Evolutionary conservation across 2,888 invertebrate genomes (phyloP).

Genomic region (Cremastinae sp.): DNA sequence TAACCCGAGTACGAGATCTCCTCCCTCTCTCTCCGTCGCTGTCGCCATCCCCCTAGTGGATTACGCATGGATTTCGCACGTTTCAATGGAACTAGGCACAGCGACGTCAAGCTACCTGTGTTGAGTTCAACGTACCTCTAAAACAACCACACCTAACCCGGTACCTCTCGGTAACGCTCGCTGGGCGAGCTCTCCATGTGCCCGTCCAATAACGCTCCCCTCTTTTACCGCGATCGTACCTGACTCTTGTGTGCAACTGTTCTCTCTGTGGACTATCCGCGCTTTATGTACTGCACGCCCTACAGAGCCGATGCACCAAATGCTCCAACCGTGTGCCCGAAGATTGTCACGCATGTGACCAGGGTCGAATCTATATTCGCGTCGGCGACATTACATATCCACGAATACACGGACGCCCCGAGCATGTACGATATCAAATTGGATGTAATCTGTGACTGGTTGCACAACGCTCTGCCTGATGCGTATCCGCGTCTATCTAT

Average conservation of each 20-base stretch:
- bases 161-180: constrained; percentile 75
- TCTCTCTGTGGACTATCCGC: constrained; percentile 65
- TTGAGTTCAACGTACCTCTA: constrained; percentile 79
- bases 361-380: constrained; percentile 23
- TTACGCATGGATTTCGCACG: constrained; percentile 77
- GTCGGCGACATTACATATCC: constrained; percentile 29
- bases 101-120: constrained; percentile 78
- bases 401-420: constrained; percentile 40
- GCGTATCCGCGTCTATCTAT: constrained; percentile 45
- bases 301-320: constrained; percentile 39
- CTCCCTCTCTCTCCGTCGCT: constrained; percentile 14
- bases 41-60: constrained; percentile 64
- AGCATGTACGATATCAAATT: constrained; percentile 74
- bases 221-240: constrained; percentile 53
- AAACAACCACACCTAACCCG: constrained; percentile 78
- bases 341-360: constrained; percentile 1
- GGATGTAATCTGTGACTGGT: constrained; percentile 68
- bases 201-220: constrained; percentile 61
- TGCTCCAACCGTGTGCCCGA: constrained; percentile 12
- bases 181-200: constrained; percentile 69
- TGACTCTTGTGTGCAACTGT: constrained; percentile 68
- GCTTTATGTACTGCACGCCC: constrained; percentile 48
- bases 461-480: constrained; percentile 58
- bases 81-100: constrained; percentile 78
- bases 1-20: neutral